Conservation (phyloP, 2,113 vertebrate species). For the Athene cunicularia region DNA sequence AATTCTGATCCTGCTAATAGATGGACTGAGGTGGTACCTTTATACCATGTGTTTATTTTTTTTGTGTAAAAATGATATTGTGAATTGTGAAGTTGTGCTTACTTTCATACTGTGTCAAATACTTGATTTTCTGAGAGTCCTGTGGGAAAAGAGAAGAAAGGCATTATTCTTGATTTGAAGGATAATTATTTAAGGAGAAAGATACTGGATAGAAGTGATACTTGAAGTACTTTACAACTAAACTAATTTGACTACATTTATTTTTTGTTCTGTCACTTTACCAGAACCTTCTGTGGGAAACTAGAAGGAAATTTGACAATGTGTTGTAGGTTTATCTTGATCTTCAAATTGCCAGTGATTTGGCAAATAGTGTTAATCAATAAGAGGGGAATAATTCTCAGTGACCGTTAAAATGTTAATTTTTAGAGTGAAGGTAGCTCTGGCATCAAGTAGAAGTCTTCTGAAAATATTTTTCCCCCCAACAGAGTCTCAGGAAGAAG, state of each 20-base stretch:
- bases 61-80: not conserved
- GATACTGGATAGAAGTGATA: not conserved
- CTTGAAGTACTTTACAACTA: not conserved
- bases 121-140: not conserved
- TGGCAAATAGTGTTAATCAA: not conserved
- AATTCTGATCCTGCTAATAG: not conserved
- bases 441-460: not conserved
- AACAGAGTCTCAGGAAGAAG: conserved; percentile 93
- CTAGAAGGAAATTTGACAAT: not conserved
- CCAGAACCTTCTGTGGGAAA: not conserved
- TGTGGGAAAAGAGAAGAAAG: not conserved
- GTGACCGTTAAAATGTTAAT: not conserved
- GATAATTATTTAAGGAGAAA: not conserved
- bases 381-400: not conserved
- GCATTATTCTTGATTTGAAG: not conserved
- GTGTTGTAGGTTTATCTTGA: not conserved
- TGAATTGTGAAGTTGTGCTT: not conserved
- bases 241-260: not conserved
- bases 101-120: not conserved
- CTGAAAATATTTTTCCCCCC: not conserved
- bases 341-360: not conserved
- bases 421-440: not conserved
- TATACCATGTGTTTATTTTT: not conserved
- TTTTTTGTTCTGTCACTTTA: not conserved
- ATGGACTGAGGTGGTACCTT: not conserved